phyloP scores from a whole-genome alignment of 1,140 invertebrate species.

The Paralvinella palmiformis region DNA sequence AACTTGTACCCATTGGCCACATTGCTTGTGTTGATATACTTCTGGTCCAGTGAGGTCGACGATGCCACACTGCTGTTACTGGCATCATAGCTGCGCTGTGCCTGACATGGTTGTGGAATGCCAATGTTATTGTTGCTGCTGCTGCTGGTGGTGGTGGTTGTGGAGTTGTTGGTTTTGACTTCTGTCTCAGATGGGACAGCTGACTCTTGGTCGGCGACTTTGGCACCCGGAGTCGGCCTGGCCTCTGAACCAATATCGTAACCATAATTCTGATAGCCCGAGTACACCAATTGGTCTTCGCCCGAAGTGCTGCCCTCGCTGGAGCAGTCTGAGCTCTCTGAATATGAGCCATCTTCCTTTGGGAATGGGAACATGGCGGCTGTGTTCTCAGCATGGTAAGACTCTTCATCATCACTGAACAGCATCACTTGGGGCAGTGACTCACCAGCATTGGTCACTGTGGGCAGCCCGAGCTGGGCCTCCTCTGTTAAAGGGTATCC shows the following conservation, averaged over 20 bases:
- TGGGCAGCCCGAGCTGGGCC: neutral
- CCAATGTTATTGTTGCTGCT: slow-evolving; percentile 6
- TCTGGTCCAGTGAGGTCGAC: neutral
- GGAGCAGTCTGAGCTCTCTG: slow-evolving; percentile 53
- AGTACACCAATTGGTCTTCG: neutral
- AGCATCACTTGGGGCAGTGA: slow-evolving; percentile 30
- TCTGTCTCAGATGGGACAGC: neutral
- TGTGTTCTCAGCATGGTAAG: slow-evolving; percentile 59
- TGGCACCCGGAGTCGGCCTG: neutral
- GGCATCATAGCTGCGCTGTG: neutral
- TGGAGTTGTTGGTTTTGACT: neutral
- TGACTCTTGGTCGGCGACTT: neutral
- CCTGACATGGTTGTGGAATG: no score
- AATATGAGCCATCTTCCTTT: slow-evolving; percentile 60
- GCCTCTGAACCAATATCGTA: neutral
- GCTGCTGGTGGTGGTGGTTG: neutral
- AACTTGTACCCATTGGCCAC: slow-evolving; percentile 35
- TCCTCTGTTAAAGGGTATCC: neutral
- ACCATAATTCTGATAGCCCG: slow-evolving; percentile 20
- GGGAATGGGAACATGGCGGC: slow-evolving; percentile 57
- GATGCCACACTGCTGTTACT: neutral
- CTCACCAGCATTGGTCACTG: neutral
- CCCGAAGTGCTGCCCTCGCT: slow-evolving; percentile 17
- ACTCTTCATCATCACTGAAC: slow-evolving; percentile 50
- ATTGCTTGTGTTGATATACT: neutral